Conservation (phyloP, 2,888 invertebrate species). For the Tetragonula carbonaria region DNA sequence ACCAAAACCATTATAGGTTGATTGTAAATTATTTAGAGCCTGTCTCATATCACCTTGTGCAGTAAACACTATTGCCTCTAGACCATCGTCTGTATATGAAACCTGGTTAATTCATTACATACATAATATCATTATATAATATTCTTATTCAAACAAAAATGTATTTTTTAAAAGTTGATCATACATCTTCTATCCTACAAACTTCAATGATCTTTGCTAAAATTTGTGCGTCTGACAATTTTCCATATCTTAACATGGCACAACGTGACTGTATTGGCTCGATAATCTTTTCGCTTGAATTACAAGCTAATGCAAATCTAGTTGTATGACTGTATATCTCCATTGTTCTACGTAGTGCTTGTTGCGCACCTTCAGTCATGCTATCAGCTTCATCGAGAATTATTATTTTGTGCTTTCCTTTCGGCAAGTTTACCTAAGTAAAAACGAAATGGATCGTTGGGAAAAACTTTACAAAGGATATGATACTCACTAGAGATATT, state of each 20-base stretch:
- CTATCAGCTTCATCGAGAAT: constrained; percentile 99
- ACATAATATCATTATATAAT: neutral
- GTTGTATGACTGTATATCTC: constrained; percentile 99
- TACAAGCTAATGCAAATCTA: constrained; percentile 98
- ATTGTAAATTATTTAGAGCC: constrained; percentile 98
- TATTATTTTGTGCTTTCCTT: constrained; percentile 97
- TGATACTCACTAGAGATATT: neutral
- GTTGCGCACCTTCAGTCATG: constrained; percentile 99
- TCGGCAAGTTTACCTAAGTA: constrained; percentile 94
- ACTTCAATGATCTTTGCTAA: constrained; percentile 92
- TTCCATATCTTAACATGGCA: constrained; percentile 96
- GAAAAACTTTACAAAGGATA: no score
- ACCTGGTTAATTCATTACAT: constrained; percentile 83
- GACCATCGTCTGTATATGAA: constrained; percentile 94
- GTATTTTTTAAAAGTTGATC: neutral
- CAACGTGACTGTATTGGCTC: constrained; percentile 99
- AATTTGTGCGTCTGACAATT: constrained; percentile 95
- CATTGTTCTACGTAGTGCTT: constrained; percentile 98
- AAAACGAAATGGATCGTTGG: constrained; percentile 79
- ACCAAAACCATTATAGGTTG: constrained; percentile 96
- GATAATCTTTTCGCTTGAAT: constrained; percentile 99
- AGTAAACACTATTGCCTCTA: constrained; percentile 98
- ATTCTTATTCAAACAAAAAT: neutral
- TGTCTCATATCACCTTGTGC: constrained; percentile 99
- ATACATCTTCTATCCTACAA: constrained; percentile 90